Percentiles rank a stretch among this genome's conserved stretches.
Evolutionary conservation across 2,888 invertebrate genomes (phyloP).

Genomic region (Pristionchus entomophagus): DNA sequence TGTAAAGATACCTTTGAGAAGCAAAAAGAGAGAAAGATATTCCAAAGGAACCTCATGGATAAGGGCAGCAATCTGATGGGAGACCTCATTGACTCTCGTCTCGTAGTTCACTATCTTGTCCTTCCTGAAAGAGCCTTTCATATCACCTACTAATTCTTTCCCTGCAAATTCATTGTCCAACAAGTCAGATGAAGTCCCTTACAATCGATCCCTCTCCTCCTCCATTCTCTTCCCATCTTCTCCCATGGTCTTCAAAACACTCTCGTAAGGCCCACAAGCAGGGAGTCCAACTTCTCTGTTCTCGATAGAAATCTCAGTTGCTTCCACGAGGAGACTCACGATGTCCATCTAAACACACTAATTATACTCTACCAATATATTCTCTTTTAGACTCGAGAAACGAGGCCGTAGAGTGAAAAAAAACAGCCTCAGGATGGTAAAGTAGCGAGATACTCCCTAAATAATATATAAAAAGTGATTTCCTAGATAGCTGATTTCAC

Average conservation of each 20-base stretch:
- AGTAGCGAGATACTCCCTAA: too few species aligned
- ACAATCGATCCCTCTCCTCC: slow-evolving; percentile 15
- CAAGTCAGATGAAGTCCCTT: background rate
- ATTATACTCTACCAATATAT: background rate
- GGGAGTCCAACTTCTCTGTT: background rate
- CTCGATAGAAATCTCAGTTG: slow-evolving; percentile 27
- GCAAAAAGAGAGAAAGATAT: too few species aligned
- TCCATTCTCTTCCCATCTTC: slow-evolving; percentile 3
- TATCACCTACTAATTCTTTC: too few species aligned
- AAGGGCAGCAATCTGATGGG: background rate
- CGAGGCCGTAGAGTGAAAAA: too few species aligned
- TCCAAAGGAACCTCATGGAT: background rate
- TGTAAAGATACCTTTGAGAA: too few species aligned
- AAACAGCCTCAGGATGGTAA: too few species aligned
- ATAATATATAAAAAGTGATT: too few species aligned
- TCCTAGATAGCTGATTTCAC: too few species aligned
- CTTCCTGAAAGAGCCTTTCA: background rate
- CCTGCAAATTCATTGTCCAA: too few species aligned
- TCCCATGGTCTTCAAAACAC: background rate
- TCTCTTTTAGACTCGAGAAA: background rate
- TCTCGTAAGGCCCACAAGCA: slow-evolving; percentile 5
- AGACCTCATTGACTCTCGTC: background rate
- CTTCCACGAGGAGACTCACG: slow-evolving; percentile 17
- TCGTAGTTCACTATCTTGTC: background rate
- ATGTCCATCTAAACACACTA: background rate